Percentiles rank a stretch among this genome's conserved stretches.
phyloP scores from a whole-genome alignment of 2,888 invertebrate species.

The Actias luna region DNA sequence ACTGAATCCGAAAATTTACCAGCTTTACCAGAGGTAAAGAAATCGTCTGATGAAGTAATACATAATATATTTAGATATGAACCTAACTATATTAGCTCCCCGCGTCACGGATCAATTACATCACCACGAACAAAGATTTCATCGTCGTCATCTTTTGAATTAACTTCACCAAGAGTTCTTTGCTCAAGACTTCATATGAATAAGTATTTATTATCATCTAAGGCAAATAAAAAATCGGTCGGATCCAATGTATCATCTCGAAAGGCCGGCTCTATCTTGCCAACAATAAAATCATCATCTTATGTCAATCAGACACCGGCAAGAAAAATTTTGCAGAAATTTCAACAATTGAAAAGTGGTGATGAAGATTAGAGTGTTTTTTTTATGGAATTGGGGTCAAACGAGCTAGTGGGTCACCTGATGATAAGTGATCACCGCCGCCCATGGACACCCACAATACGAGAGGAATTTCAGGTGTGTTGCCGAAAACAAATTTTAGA shows the following conservation, averaged over 20 bases:
- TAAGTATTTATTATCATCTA: conserved; percentile 40
- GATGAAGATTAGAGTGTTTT: conserved; percentile 36
- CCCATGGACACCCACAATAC: too few relatives aligned
- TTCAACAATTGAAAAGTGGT: conserved; percentile 46
- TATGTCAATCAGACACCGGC: conserved; percentile 47
- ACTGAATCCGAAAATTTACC: conserved; percentile 48
- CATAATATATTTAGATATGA: conserved; percentile 54
- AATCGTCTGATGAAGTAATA: conserved; percentile 30
- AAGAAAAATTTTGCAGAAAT: conserved; percentile 59
- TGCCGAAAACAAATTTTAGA: too few relatives aligned
- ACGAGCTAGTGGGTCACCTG: too few relatives aligned
- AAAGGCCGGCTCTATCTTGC: conserved; percentile 33
- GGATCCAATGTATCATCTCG: conserved; percentile 11
- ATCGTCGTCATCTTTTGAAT: conserved; percentile 51
- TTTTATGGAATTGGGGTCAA: too few relatives aligned
- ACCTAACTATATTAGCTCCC: conserved; percentile 58
- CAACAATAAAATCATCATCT: conserved; percentile 49
- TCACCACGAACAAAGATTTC: conserved; percentile 43
- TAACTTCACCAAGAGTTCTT: conserved; percentile 50
- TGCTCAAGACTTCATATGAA: conserved; percentile 52
- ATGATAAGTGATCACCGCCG: too few relatives aligned
- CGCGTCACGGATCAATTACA: conserved; percentile 50
- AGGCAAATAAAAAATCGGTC: conserved; percentile 32
- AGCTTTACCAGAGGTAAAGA: conserved; percentile 50
- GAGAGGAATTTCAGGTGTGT: too few relatives aligned